Base-by-base conservation (phyloP, 2,888 invertebrate genomes). In the Sinotaia quadrata region DNA sequence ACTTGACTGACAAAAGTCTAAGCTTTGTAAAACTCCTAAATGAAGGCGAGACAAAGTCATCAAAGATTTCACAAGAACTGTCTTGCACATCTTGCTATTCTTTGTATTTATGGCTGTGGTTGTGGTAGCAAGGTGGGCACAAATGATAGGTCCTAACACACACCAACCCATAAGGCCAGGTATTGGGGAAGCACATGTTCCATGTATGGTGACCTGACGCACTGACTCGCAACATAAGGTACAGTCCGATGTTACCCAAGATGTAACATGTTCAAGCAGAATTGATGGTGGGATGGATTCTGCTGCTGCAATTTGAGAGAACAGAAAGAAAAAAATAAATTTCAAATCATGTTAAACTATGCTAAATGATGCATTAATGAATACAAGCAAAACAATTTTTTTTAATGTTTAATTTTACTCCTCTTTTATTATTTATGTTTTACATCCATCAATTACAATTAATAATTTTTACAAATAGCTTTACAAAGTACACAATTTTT, bases 151-250 rank as follows among this genome's bases (percentile, higher is more conserved):
- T 41, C 82, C 83, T 49, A 81, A 74, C 62, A 82, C 79, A 71
- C 84, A 84, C 84, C 84, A 84, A 59, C 78, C 79, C 4, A 81
- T 78, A n/a, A 84, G 79, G 21, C 84, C 84, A 36, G 78, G 78
- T 18, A 83, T 71, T 8, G 84, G 83, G 58, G 83, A 82, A 24
- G 81, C 81, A 70, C 78, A 82, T 34, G 78, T 81, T 31, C 78
- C 77, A 62, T 78, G 81, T 33, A 82, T 81, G 27, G 79, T 63
- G 5, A 80, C 76, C 27, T 82, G 81, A 47, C 82, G 78, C 2
- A 83, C 79, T n/a, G 84, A 84, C 67, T 83, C 81, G 47, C 81
- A 83, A 75, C 81, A 82, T 72, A 84, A 68, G 29, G 80, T 82
- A 41, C 80, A 78, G 69, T 84, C 83, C 29, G 76, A 65, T n/a